Evolutionary conservation across 1,140 invertebrate genomes (phyloP), one percentile per base, ranked within the genome.

Genomic region (Sitodiplosis mosellana): DNA sequence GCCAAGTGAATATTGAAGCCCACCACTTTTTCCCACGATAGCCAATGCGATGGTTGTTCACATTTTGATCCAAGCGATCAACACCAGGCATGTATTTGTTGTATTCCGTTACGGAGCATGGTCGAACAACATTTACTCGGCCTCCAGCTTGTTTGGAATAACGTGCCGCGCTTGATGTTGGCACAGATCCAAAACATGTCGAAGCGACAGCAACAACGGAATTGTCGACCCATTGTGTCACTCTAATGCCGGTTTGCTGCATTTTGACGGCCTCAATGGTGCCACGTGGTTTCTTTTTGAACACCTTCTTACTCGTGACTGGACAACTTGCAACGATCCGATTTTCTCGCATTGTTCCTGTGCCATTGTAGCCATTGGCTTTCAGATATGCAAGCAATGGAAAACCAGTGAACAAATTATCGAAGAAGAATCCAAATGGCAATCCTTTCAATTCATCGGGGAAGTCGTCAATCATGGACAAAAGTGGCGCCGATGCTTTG

Each of bases 21-120:
- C 51, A 58, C 54, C 53, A 59, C 48, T 60, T 60, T 50, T 58
- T 55, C 19, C 53, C 52, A 44, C 50, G 48, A 41, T 58, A 50
- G 21, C 49, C 52, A 21, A 55, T 57, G 49, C 53, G 48, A 38
- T 61, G 55, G 12, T 53, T 38, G 22, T 51, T 50, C 6, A 59
- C 44, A 27, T 51, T 52, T 41, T 55, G 48, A 44, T 59, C 54
- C 22, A 56, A 27, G 42, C 53, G 38, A 51, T 58, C 52, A 12
- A 59, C 59, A 12, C 53, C 52, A 40, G 51, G 49, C 57, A 58
- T 56, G 42, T 46, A 43, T 53, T 55, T 56, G 45, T 59, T 57
- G 43, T 55, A 57, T 5, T 51, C 48, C 47, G 52, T 48, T 15
- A 56, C 52, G 19, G 54, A 11, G 18, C 7, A 41, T 41, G 38